Conservation (phyloP, 1,140 invertebrate species). For the Meloidogyne exigua region DNA sequence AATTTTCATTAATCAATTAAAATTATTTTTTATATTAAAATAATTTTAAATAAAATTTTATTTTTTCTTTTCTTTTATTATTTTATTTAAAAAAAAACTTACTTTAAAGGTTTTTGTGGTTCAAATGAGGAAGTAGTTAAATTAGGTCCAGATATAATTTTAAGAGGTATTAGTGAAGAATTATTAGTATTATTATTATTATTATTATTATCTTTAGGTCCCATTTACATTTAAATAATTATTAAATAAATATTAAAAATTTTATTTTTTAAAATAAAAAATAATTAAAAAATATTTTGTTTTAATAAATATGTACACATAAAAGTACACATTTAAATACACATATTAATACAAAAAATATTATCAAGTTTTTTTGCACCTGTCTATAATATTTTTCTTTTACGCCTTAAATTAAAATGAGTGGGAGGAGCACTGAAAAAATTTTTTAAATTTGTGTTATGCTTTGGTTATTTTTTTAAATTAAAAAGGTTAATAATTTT, state of each 20-base stretch:
- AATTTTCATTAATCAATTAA: too few relatives aligned
- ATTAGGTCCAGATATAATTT: background rate
- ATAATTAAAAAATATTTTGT: background rate
- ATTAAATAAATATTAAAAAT: background rate
- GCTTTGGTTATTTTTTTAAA: background rate
- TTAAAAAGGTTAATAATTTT: background rate
- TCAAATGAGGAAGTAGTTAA: background rate
- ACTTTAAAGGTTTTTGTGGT: background rate
- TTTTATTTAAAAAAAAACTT: background rate
- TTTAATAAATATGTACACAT: background rate
- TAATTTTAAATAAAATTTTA: too few relatives aligned
- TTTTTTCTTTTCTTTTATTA: background rate
- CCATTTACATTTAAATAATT: background rate
- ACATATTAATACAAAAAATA: background rate
- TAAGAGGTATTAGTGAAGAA: background rate
- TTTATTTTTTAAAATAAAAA: too few relatives aligned
- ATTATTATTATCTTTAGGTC: background rate
- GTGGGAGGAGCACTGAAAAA: background rate
- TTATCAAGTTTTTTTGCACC: background rate
- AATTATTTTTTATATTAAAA: too few relatives aligned
- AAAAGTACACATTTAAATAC: background rate
- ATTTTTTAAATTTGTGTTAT: background rate
- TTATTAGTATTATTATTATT: background rate
- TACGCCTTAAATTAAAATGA: background rate
- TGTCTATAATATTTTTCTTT: background rate